Evolutionary conservation across 2,113 vertebrate genomes (phyloP).

Genomic region (Panurus biarmicus): DNA sequence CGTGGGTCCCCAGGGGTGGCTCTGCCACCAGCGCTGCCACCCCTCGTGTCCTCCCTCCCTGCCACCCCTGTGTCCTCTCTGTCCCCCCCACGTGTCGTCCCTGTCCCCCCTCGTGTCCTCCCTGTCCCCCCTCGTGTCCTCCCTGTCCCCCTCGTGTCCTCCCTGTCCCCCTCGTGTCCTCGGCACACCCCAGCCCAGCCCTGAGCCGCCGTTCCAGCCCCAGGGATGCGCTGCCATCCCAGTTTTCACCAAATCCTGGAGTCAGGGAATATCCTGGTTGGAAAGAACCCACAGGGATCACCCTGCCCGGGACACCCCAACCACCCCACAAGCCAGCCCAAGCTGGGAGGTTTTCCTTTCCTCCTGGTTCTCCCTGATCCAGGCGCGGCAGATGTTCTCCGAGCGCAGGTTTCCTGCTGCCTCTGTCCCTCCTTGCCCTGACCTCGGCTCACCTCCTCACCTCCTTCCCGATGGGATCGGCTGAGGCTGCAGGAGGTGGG

Average conservation of each 20-base stretch:
- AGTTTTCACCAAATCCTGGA: background rate
- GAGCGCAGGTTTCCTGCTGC: no score
- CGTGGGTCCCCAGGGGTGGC: no score
- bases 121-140: background rate
- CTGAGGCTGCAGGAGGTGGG: background rate
- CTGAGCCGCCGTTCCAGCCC: background rate
- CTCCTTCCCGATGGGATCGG: constrained; percentile 5
- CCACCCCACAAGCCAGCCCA: background rate
- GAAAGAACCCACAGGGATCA: background rate
- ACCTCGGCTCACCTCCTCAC: background rate
- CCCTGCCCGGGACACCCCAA: background rate
- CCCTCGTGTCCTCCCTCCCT: no score
- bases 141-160: background rate
- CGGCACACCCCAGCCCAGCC: no score
- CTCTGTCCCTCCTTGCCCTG: constrained; percentile 32
- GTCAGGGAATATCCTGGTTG: background rate
- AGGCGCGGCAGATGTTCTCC: background rate
- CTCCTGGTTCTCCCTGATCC: background rate
- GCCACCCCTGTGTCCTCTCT: no score
- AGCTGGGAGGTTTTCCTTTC: background rate
- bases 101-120: background rate
- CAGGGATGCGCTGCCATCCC: background rate
- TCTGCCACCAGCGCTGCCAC: no score
- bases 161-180: no score
- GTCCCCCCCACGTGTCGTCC: no score